phyloP scores from a whole-genome alignment of 1,140 invertebrate genomes.

The Apolygus lucorum region DNA sequence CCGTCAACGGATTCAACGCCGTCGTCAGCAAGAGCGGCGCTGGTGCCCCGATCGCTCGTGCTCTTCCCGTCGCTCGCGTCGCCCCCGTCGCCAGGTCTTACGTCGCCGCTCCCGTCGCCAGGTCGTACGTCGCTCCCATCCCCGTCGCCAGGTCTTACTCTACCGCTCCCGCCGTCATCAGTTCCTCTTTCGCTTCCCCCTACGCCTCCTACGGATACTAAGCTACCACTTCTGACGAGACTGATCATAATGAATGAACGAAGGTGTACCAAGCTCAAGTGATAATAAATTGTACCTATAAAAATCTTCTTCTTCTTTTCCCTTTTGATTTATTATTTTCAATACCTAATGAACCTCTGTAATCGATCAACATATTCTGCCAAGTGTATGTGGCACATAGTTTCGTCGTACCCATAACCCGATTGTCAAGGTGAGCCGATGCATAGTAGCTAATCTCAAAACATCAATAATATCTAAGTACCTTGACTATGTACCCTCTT shows the following conservation, averaged over 20 bases:
- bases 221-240: neutral
- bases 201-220: constrained; percentile 15
- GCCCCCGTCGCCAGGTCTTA: constrained; percentile 46
- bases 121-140: constrained; percentile 40
- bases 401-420: too few species aligned
- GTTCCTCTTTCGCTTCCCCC: neutral
- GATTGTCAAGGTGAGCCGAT: too few species aligned
- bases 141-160: neutral
- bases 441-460: too few species aligned
- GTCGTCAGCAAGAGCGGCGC: constrained; percentile 34
- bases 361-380: too few species aligned
- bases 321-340: too few species aligned
- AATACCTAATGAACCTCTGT: too few species aligned
- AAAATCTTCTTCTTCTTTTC: too few species aligned
- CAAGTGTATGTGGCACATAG: too few species aligned
- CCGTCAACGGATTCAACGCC: constrained; percentile 41
- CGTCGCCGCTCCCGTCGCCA: constrained; percentile 39
- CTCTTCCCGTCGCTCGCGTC: too few species aligned
- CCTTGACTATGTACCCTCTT: too few species aligned
- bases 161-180: neutral
- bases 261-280: neutral
- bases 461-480: too few species aligned
- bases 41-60: constrained; percentile 7
- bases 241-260: neutral
- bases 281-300: too few species aligned